Evolutionary conservation across 1,140 invertebrate genomes (phyloP), one percentile per base, ranked within the genome.

Genomic region (Manduca sexta): DNA sequence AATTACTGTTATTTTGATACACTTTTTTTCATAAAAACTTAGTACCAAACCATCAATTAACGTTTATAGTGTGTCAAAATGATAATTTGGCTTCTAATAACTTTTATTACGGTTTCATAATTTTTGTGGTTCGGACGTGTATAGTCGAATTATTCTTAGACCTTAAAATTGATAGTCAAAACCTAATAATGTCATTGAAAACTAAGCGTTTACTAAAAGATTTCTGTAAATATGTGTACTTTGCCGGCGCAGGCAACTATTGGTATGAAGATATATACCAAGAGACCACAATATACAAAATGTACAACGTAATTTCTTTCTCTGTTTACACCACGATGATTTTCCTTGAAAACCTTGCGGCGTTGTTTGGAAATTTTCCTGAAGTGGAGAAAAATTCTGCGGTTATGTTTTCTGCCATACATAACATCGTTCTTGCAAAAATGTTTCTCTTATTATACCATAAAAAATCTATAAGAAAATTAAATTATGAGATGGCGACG

Each of bases 341-440:
- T 58, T 61, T 74, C 14, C 65, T 84, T 3, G 80, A 84, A 50
- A 84, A 84, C 41, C 34, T 77, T n/a, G 80, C 78, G 0, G 74
- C 72, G n/a, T 49, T 68, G 15, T 75, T 75, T 45, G 80, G 73
- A 8, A 60, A 58, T 39, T 84, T 82, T 54, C 76, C 78, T 42
- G 67, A 75, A 57, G 74, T 84, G 40, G 78, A 79, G 56, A 78
- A 80, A 53, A 78, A 80, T 50, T 84, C 78, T 14, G 69, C 77
- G 11, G 66, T 75, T 17, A 84, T 81, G 80, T 84, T 81, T 43
- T 53, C 76, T 4, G 80, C 72, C 21, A 77, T 82, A 49, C 80
- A 84, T 44, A 74, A 80, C 46, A 80, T 82, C 43, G 77, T 84
- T 21, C 61, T 84, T n/a, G 56, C 69, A 37, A 84, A 82, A 69